A percentile compares a stretch with the other conserved stretches of the same genome.
phyloP scores from a whole-genome alignment of 2,113 vertebrate species.

The Elaphurus davidianus region DNA sequence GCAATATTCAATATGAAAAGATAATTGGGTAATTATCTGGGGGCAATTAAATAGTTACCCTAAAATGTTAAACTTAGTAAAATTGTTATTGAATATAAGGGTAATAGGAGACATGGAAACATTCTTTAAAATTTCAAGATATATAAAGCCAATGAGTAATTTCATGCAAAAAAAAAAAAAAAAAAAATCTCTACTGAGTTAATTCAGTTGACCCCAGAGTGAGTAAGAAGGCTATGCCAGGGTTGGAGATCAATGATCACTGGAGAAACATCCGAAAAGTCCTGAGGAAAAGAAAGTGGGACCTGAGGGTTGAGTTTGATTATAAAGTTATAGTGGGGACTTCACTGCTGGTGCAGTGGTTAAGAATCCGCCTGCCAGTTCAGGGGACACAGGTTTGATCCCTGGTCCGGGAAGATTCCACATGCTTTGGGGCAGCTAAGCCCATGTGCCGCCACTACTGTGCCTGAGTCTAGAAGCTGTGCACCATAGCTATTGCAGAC shows the following conservation, averaged over 20 bases:
- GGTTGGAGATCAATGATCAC: background rate
- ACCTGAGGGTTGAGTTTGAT: background rate
- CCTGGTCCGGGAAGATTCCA: background rate
- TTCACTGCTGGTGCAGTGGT: background rate
- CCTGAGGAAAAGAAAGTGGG: background rate
- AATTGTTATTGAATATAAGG: background rate
- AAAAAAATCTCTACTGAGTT: background rate
- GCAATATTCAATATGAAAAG: background rate
- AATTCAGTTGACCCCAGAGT: background rate
- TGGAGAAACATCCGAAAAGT: background rate
- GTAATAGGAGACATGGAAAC: background rate
- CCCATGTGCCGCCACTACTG: background rate
- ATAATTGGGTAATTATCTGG: background rate
- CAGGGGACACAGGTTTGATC: background rate
- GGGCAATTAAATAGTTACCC: background rate
- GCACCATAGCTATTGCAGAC: background rate
- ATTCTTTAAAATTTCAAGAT: background rate
- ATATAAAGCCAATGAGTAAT: background rate
- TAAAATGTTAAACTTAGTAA: background rate
- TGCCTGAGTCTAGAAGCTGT: background rate
- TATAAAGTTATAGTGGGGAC: too few species aligned
- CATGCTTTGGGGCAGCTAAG: background rate
- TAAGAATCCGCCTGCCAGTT: background rate
- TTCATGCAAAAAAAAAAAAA: background rate
- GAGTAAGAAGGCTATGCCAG: background rate